A percentile compares a stretch with the other conserved stretches of the same genome.
Evolutionary conservation across 1,140 invertebrate species (phyloP).

Genomic region (Arctopsyche grandis): DNA sequence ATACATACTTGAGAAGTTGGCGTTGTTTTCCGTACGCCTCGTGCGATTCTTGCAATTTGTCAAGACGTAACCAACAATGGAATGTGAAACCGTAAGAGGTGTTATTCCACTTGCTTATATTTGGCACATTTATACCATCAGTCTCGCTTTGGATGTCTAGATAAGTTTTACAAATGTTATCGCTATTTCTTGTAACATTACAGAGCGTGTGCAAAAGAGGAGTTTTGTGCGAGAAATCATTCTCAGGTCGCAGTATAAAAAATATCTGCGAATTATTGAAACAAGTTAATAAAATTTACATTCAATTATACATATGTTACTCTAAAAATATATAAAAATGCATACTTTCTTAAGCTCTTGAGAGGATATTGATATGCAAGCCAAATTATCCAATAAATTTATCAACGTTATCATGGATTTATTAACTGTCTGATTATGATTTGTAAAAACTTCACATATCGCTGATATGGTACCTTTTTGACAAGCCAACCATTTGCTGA

Average conservation of each 20-base stretch:
- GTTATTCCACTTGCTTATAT: slow-evolving; percentile 67
- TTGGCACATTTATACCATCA: slow-evolving; percentile 68
- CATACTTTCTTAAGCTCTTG: slow-evolving; percentile 69
- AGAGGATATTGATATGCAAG: slow-evolving; percentile 68
- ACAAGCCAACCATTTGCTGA: slow-evolving; percentile 62
- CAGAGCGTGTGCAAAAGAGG: slow-evolving; percentile 49
- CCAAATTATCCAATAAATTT: slow-evolving; percentile 68
- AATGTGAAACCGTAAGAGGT: slow-evolving; percentile 71
- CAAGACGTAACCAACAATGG: slow-evolving; percentile 69
- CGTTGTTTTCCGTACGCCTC: slow-evolving; percentile 56
- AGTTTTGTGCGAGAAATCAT: slow-evolving; percentile 50
- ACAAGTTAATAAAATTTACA: slow-evolving; percentile 30
- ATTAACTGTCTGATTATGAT: slow-evolving; percentile 55
- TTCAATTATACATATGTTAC: slow-evolving; percentile 31
- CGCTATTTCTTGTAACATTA: slow-evolving; percentile 53
- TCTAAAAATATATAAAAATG: slow-evolving; percentile 57
- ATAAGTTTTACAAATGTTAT: slow-evolving; percentile 58
- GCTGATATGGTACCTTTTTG: slow-evolving; percentile 60
- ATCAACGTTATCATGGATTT: slow-evolving; percentile 66
- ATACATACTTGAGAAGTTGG: slow-evolving; percentile 65
- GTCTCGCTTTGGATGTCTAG: slow-evolving; percentile 65
- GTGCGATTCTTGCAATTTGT: slow-evolving; percentile 56
- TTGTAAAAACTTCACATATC: slow-evolving; percentile 59
- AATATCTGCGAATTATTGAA: slow-evolving; percentile 46
- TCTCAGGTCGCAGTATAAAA: slow-evolving; percentile 49